A percentile compares a stretch with the other conserved stretches of the same genome.
phyloP scores from a whole-genome alignment of 2,113 vertebrate species.

The Tetrax tetrax region DNA sequence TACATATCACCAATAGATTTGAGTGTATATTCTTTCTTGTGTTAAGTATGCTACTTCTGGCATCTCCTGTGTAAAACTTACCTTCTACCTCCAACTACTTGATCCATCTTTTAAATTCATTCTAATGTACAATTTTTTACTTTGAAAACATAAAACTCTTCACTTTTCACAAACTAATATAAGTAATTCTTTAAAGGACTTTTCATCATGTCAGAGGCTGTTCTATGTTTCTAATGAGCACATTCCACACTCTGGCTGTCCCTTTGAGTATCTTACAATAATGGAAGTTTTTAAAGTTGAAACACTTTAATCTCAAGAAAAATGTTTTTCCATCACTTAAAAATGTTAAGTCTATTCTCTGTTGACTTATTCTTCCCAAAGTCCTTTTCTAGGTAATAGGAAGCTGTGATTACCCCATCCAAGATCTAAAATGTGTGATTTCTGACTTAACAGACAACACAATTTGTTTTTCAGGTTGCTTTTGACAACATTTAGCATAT shows the following conservation, averaged over 20 bases:
- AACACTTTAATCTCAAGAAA: background rate
- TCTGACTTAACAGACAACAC: background rate
- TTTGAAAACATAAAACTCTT: background rate
- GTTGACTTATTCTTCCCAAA: background rate
- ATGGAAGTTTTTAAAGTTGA: background rate
- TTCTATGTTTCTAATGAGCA: background rate
- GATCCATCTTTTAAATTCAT: background rate
- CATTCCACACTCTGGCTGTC: background rate
- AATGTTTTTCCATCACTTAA: background rate
- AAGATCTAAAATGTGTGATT: background rate
- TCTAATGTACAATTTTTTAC: background rate
- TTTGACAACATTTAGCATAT: background rate
- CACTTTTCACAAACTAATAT: background rate
- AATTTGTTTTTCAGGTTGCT: background rate
- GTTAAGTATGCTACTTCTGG: background rate
- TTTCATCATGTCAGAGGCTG: background rate
- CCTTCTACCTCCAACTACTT: background rate
- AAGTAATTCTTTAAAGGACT: background rate
- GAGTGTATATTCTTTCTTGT: background rate
- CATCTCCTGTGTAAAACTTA: background rate
- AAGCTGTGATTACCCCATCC: background rate
- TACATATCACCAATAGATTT: background rate
- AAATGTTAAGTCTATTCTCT: background rate
- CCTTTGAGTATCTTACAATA: background rate
- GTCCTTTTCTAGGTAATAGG: background rate